Conservation (phyloP, 1,140 invertebrate genomes). For the Drosophila gunungcola region DNA sequence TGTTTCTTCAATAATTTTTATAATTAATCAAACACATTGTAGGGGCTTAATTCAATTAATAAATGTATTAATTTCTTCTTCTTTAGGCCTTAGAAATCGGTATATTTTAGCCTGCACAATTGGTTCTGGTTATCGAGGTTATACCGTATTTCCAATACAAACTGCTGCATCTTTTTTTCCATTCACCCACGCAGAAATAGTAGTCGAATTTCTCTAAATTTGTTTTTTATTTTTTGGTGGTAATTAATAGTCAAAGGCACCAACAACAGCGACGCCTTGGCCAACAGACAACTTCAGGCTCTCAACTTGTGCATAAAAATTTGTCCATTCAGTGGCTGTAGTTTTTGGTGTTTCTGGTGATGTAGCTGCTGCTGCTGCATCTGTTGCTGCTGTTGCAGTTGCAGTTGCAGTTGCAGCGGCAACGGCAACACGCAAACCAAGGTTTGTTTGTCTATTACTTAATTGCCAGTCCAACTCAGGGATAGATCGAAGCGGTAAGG, state of each 20-base stretch:
- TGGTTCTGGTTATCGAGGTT: background rate
- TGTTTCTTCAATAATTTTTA: no score
- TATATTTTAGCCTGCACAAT: background rate
- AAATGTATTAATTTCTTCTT: background rate
- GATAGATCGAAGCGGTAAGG: constrained; percentile 21
- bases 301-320: constrained; percentile 70
- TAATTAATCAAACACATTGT: no score
- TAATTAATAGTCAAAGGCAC: constrained; percentile 74
- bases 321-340: constrained; percentile 59
- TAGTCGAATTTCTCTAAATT: constrained; percentile 27
- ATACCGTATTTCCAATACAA: constrained; percentile 20
- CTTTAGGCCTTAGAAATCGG: background rate
- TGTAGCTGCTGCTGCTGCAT: constrained; percentile 19
- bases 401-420: constrained; percentile 5
- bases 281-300: constrained; percentile 35
- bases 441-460: constrained; percentile 76
- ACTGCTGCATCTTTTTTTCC: constrained; percentile 34
- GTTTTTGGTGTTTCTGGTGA: constrained; percentile 13
- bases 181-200: constrained; percentile 55
- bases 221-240: constrained; percentile 34
- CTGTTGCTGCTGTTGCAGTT: constrained; percentile 12
- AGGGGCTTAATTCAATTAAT: no score
- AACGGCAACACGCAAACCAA: constrained; percentile 61
- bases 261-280: constrained; percentile 52
- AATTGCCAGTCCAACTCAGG: constrained; percentile 61